Conservation (phyloP, 2,113 vertebrate genomes). For the Daphoenositta chrysoptera region DNA sequence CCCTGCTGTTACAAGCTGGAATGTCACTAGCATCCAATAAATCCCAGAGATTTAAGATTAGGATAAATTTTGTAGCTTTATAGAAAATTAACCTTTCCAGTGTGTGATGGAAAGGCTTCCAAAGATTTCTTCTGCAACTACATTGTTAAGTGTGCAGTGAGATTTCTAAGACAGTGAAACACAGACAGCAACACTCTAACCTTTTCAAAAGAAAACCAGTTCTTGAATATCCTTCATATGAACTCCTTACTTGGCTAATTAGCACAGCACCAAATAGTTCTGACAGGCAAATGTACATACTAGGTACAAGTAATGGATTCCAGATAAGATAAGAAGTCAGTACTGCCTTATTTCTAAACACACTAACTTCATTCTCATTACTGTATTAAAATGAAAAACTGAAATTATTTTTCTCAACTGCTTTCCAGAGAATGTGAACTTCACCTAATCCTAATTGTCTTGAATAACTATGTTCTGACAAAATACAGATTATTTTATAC, state of each 20-base stretch:
- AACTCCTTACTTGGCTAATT: not conserved
- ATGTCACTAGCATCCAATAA: not conserved
- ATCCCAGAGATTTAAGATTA: not conserved
- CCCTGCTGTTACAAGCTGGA: not conserved
- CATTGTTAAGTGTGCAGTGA: accelerated
- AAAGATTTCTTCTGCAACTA: not conserved
- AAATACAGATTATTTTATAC: not conserved
- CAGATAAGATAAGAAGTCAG: not conserved
- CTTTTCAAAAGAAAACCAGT: not conserved
- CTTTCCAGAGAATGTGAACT: not conserved
- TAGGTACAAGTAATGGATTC: not conserved
- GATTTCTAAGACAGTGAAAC: not conserved
- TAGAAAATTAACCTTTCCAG: not conserved
- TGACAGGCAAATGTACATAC: not conserved
- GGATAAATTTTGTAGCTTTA: not conserved
- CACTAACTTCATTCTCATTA: not conserved
- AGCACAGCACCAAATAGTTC: not conserved
- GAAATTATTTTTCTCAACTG: not conserved
- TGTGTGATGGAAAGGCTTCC: not conserved
- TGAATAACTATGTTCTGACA: not conserved
- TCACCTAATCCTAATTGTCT: not conserved
- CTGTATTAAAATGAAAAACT: not conserved
- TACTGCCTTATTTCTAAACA: not conserved
- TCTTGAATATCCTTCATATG: not conserved
- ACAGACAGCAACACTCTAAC: not conserved